Conservation (phyloP, 2,888 invertebrate species). For the Arctia plantaginis region DNA sequence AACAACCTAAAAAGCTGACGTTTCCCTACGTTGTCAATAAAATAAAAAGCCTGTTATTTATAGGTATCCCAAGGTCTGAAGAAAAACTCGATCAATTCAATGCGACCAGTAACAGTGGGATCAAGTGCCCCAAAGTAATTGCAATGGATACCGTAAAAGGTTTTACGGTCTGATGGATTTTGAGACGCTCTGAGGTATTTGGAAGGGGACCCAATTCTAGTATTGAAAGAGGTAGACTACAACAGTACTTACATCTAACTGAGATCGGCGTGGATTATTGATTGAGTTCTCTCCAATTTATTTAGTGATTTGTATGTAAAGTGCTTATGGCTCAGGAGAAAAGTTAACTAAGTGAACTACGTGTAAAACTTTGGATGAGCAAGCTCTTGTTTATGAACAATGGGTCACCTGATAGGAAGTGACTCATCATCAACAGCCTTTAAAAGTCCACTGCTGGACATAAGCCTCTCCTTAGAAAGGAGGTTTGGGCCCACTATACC, state of each 20-base stretch:
- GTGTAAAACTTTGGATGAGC: too few species aligned
- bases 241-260: background rate
- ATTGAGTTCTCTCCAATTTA: background rate
- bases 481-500: too few species aligned
- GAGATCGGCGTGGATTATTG: background rate
- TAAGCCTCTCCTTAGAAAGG: too few species aligned
- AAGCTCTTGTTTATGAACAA: too few species aligned
- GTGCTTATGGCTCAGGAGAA: too few species aligned
- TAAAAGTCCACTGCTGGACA: too few species aligned
- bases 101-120: constrained; percentile 20
- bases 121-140: constrained; percentile 41
- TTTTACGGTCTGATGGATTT: constrained; percentile 28
- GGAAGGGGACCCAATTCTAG: background rate
- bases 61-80: background rate
- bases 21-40: constrained; percentile 1
- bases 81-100: constrained; percentile 13
- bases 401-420: too few species aligned
- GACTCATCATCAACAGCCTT: too few species aligned
- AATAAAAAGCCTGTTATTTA: background rate
- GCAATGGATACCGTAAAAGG: constrained; percentile 40
- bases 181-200: background rate
- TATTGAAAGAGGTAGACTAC: background rate
- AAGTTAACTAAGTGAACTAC: too few species aligned
- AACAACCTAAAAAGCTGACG: constrained; percentile 1
- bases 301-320: background rate